A percentile compares a stretch with the other conserved stretches of the same genome.
phyloP scores from a whole-genome alignment of 2,113 vertebrate genomes.

The Phalacrocorax aristotelis region DNA sequence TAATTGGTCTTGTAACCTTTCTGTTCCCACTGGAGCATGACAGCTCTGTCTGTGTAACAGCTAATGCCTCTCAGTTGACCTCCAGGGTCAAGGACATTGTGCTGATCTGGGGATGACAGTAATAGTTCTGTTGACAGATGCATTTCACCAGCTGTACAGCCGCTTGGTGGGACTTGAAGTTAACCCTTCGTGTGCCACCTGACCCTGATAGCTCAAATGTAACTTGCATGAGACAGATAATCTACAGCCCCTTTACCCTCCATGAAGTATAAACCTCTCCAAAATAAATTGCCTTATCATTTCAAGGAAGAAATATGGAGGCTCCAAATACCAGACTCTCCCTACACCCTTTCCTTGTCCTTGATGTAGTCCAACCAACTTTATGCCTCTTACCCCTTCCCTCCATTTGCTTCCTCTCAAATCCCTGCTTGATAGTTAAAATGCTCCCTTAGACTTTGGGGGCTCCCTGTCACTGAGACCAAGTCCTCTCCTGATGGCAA shows the following conservation, averaged over 20 bases:
- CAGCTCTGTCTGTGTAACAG: conserved; percentile 48
- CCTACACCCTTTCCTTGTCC: not conserved
- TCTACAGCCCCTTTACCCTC: not conserved
- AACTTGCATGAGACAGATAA: not conserved
- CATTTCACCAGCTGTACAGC: conserved; percentile 88
- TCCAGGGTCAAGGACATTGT: conserved; percentile 84
- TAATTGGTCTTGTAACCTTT: conserved; percentile 29
- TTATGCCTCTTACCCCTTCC: not conserved
- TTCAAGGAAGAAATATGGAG: not conserved
- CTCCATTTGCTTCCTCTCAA: not conserved
- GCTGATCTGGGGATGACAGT: conserved; percentile 85
- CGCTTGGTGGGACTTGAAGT: conserved; percentile 50
- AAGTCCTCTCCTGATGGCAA: not conserved
- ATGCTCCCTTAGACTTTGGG: not conserved
- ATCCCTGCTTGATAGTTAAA: not conserved
- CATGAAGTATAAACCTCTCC: not conserved
- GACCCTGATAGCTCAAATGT: not conserved
- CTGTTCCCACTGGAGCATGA: not conserved
- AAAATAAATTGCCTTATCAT: not conserved
- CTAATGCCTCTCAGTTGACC: conserved; percentile 80
- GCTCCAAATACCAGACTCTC: not conserved
- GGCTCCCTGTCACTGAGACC: not conserved
- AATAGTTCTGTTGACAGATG: conserved; percentile 96
- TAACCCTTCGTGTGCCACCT: conserved; percentile 66
- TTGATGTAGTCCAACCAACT: not conserved